Base-by-base conservation (phyloP, 2,113 vertebrate genomes). In the Crotalus horridus region DNA sequence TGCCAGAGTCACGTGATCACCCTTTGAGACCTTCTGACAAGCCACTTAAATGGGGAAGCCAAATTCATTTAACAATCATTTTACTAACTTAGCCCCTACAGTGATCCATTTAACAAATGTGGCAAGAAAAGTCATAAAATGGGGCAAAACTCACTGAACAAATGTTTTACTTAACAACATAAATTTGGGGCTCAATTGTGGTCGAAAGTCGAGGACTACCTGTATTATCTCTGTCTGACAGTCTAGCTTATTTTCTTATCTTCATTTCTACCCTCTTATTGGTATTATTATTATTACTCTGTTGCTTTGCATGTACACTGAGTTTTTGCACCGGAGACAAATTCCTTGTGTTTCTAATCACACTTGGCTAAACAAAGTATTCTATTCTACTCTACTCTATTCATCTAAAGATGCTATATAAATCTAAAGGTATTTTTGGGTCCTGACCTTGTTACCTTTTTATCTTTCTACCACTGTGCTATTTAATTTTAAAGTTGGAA, bases 401-500 rank as follows among this genome's bases (percentile, higher is more conserved):
- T 69, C 61, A n/a, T 69, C 58, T 88, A 87, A 92, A 81, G 92
- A 54, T 48, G 55, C 92, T 81, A 89, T 85, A 93, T 92, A 89
- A 53, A 93, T 90, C 90, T 86, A 88, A 69, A n/a, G 91, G 6
- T 46, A 85, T 94, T 87, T 23, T 91, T 21, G 58, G 53, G 21
- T 88, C 48, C 9, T 87, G 91, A 90, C 3, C 23, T 91, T 91
- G 91, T 1, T 39, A 48, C 46, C 48, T 23, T 96, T 90, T 56
- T 39, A 46, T 85, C 26, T 92, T 95, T 39, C 51, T 69, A 46
- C 89, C 54, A 93, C 33, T 29, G 96, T 96, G 96, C 89, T 93
- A 92, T 91, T 95, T 95, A 94, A 96, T 96, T 95, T 96, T 91
- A 94, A 95, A 86, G 90, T 94, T 93, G 93, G 93, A 95, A 53